Percentiles rank a stretch among this genome's conserved stretches.
phyloP scores from a whole-genome alignment of 2,113 vertebrate species.

The Pluvianellus socialis region DNA sequence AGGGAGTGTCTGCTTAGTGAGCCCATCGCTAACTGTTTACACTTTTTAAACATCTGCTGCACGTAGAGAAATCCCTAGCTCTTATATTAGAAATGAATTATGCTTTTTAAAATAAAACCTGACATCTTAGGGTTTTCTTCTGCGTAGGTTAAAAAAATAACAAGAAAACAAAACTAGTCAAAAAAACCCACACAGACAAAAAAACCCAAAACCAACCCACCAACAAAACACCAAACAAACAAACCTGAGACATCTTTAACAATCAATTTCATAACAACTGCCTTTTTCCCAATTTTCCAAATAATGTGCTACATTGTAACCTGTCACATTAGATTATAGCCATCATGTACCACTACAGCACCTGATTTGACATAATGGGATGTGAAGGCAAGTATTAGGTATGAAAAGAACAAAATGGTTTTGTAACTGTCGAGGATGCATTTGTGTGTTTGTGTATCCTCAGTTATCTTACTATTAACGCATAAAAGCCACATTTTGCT shows the following conservation, averaged over 20 bases:
- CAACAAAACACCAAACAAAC: neutral
- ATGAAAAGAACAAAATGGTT: neutral
- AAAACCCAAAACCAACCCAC: neutral
- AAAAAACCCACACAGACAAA: neutral
- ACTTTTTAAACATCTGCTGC: neutral
- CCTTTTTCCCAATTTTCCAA: neutral
- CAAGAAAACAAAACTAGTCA: neutral
- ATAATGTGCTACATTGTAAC: constrained; percentile 27
- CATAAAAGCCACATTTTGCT: neutral
- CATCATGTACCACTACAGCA: neutral
- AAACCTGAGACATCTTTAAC: neutral
- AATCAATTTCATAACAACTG: neutral
- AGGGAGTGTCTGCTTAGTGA: neutral
- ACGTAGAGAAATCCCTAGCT: neutral
- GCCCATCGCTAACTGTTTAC: neutral
- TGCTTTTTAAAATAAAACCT: neutral
- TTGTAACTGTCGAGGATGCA: neutral
- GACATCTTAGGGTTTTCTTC: neutral
- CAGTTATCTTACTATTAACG: neutral
- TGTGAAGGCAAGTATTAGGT: constrained; percentile 9
- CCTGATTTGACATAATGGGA: constrained; percentile 8
- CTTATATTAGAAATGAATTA: neutral
- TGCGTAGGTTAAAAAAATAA: neutral
- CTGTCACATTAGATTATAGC: constrained; percentile 36
- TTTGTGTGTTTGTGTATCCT: neutral